A percentile compares a stretch with the other conserved stretches of the same genome.
These are phyloP conservation scores for Nomada goodeniana DNA, from an alignment of 2,888 invertebrate species.

Conservation along the genomic window DNA sequence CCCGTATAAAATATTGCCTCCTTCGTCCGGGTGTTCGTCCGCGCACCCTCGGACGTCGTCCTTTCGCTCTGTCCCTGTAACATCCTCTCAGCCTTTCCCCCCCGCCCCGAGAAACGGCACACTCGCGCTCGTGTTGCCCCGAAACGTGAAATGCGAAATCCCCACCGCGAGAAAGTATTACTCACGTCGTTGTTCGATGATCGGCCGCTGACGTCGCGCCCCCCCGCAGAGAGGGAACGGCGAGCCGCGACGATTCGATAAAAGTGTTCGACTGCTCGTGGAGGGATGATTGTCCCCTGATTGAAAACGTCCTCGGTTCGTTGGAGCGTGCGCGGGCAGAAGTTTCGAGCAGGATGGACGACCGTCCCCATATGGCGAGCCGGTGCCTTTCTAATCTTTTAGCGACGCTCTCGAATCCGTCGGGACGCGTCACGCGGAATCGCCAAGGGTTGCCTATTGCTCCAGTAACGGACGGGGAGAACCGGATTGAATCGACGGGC, in stretches of 20 bases:
- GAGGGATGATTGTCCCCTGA: slow-evolving; percentile 78
- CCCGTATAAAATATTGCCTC: slow-evolving; percentile 55
- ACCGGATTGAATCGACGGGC: not conserved
- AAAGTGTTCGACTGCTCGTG: slow-evolving; percentile 74
- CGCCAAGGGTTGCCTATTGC: slow-evolving; percentile 40
- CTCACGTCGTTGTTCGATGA: slow-evolving; percentile 62
- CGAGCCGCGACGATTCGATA: slow-evolving; percentile 72
- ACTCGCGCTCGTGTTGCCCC: slow-evolving; percentile 44
- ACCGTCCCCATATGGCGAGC: slow-evolving; percentile 60
- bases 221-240: slow-evolving; percentile 47
- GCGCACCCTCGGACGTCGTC: slow-evolving; percentile 30
- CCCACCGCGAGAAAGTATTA: slow-evolving; percentile 47
- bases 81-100: not conserved
- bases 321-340: slow-evolving; percentile 61
- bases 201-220: slow-evolving; percentile 59
- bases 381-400: slow-evolving; percentile 65
- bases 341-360: slow-evolving; percentile 36
- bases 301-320: slow-evolving; percentile 74
- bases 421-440: slow-evolving; percentile 43
- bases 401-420: slow-evolving; percentile 53
- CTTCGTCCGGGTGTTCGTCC: slow-evolving; percentile 42
- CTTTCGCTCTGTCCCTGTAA: slow-evolving; percentile 11
- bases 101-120: slow-evolving; percentile 1
- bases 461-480: not conserved
- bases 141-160: slow-evolving; percentile 35